Percentiles rank a stretch among this genome's conserved stretches.
phyloP scores from a whole-genome alignment of 2,888 invertebrate species.

The Sussaba pulchella region DNA sequence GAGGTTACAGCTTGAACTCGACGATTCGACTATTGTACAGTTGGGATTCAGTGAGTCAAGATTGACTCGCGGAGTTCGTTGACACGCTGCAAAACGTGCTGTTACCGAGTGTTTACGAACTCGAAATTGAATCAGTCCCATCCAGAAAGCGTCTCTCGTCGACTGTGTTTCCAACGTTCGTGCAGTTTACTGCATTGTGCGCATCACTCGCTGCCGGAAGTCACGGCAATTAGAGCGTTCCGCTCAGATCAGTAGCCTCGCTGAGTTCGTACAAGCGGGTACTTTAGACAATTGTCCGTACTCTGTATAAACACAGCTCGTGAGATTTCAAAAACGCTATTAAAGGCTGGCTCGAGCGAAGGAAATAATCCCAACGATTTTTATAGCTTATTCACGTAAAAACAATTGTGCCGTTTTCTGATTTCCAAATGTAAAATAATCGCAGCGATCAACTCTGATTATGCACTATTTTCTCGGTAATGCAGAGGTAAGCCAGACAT shows the following conservation, averaged over 20 bases:
- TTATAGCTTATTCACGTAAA: neutral
- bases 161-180: conserved; percentile 18
- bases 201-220: conserved; percentile 29
- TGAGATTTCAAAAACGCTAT: neutral
- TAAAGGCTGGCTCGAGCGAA: neutral
- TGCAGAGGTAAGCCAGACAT: neutral
- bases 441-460: no score
- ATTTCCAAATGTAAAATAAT: no score
- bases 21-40: conserved; percentile 7
- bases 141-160: conserved; percentile 39
- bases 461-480: no score
- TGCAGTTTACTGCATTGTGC: neutral
- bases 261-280: neutral
- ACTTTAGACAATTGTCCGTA: neutral
- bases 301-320: neutral
- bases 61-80: conserved; percentile 47
- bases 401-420: neutral
- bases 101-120: conserved; percentile 54
- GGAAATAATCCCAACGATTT: no score
- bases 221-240: conserved; percentile 41
- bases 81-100: conserved; percentile 35
- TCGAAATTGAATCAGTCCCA: conserved; percentile 59
- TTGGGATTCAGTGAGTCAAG: conserved; percentile 8
- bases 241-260: neutral
- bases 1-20: neutral